phyloP scores from a whole-genome alignment of 2,797 vertebrate genomes.

The Microctenopoma lineatum region DNA sequence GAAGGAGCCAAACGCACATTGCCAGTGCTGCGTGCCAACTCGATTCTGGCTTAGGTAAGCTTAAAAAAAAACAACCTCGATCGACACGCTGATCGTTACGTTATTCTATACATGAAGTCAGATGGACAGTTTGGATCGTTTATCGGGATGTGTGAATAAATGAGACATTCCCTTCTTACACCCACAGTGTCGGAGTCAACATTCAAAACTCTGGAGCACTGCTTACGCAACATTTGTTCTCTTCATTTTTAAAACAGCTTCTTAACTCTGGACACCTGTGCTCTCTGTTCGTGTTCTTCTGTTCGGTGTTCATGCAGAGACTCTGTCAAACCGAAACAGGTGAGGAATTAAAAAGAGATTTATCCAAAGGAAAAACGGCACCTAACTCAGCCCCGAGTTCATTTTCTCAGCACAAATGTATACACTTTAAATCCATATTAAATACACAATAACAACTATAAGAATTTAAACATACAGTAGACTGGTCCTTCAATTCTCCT shows the following conservation, averaged over 20 bases:
- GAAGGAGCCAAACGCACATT: slow-evolving; percentile 47
- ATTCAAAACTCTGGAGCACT: slow-evolving; percentile 29
- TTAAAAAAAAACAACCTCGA: slow-evolving; percentile 19
- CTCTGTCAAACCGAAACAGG: slow-evolving; percentile 51
- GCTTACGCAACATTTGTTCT: slow-evolving; percentile 53
- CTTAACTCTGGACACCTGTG: slow-evolving; percentile 49
- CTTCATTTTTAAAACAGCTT: slow-evolving; percentile 53
- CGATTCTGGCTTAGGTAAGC: slow-evolving; percentile 31
- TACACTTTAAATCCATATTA: slow-evolving; percentile 36
- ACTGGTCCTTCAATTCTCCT: no score
- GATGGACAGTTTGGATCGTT: slow-evolving; percentile 19
- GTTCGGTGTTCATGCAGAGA: slow-evolving; percentile 47
- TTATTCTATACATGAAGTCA: slow-evolving; percentile 9
- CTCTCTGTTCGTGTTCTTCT: slow-evolving; percentile 49
- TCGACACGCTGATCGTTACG: slow-evolving; percentile 27
- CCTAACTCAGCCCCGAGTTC: slow-evolving; percentile 35
- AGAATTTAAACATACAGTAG: slow-evolving; percentile 1
- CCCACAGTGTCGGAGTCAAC: background rate
- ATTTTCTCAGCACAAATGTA: slow-evolving; percentile 32
- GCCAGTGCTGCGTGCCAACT: slow-evolving; percentile 39
- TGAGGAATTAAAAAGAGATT: slow-evolving; percentile 33
- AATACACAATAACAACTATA: slow-evolving; percentile 4
- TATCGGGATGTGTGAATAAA: slow-evolving; percentile 20
- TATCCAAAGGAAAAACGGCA: slow-evolving; percentile 28
- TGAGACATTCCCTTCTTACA: slow-evolving; percentile 5